phyloP scores from a whole-genome alignment of 2,113 vertebrate species.

The Archocentrus centrarchus region DNA sequence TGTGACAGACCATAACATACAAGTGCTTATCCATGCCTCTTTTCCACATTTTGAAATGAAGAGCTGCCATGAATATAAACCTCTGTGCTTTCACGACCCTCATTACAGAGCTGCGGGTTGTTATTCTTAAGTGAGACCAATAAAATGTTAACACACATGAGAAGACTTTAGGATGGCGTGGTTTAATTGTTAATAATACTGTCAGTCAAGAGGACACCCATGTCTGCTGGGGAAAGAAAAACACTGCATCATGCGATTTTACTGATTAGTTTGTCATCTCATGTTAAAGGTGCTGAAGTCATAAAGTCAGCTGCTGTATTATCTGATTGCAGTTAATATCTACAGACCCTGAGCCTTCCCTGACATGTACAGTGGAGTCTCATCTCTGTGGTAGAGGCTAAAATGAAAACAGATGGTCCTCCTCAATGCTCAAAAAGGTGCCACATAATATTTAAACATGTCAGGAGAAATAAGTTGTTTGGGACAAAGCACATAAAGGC shows the following conservation, averaged over 20 bases:
- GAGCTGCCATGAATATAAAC: conserved; percentile 1
- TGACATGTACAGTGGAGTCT: conserved; percentile 29
- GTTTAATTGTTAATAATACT: conserved; percentile 24
- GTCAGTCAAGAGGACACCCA: conserved; percentile 17
- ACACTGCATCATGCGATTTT: conserved; percentile 46
- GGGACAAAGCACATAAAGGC: conserved; percentile 1
- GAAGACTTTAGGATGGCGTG: background rate
- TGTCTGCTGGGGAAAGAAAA: conserved; percentile 42
- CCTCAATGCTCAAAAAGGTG: conserved; percentile 16
- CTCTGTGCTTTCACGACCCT: background rate
- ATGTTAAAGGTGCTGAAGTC: conserved; percentile 36
- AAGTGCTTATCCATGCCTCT: background rate
- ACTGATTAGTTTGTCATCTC: conserved; percentile 58
- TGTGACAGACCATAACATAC: background rate
- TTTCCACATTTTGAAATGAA: conserved; percentile 20
- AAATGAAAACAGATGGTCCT: conserved; percentile 42
- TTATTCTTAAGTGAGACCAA: conserved; percentile 36
- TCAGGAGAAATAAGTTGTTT: conserved; percentile 8
- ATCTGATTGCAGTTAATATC: conserved; percentile 59
- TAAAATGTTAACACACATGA: conserved; percentile 13
- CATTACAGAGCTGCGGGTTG: conserved; percentile 32
- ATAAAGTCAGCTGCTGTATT: conserved; percentile 15
- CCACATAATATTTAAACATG: conserved; percentile 38
- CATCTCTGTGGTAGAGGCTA: conserved; percentile 24
- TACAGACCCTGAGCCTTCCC: background rate